A percentile compares a stretch with the other conserved stretches of the same genome.
phyloP scores from a whole-genome alignment of 2,797 vertebrate genomes.

The Hydrolagus colliei region DNA sequence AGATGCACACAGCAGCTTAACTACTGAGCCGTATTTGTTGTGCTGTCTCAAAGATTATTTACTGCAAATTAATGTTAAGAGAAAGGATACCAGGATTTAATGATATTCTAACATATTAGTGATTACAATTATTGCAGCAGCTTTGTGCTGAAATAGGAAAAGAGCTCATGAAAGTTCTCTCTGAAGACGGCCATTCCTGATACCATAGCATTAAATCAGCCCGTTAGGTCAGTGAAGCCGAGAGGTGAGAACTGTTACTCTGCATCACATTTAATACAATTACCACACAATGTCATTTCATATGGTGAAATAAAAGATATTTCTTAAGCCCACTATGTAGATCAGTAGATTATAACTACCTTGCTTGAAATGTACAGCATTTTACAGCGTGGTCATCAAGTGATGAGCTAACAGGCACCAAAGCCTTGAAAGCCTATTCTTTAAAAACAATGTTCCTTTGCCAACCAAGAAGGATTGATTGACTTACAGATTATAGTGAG shows the following conservation, averaged over 20 bases:
- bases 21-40: not conserved
- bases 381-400: too few relatives aligned
- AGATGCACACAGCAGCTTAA: not conserved
- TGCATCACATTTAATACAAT: not conserved
- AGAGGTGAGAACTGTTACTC: not conserved
- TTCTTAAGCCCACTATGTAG: too few relatives aligned
- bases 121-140: not conserved
- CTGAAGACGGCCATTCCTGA: not conserved
- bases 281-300: not conserved
- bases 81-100: not conserved
- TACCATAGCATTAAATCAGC: not conserved
- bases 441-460: too few relatives aligned
- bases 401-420: too few relatives aligned
- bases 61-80: not conserved
- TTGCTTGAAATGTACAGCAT: too few relatives aligned
- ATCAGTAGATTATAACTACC: too few relatives aligned
- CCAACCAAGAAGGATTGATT: too few relatives aligned
- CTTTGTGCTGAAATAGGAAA: not conserved
- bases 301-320: too few relatives aligned
- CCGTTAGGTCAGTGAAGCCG: not conserved
- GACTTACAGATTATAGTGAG: too few relatives aligned
- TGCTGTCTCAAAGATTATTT: not conserved
- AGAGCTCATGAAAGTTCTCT: not conserved
- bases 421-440: too few relatives aligned
- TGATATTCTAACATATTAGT: not conserved